Evolutionary conservation across 2,888 invertebrate genomes (phyloP), one percentile per base, ranked within the genome.

Genomic region (Reticulitermes lucifugus): DNA sequence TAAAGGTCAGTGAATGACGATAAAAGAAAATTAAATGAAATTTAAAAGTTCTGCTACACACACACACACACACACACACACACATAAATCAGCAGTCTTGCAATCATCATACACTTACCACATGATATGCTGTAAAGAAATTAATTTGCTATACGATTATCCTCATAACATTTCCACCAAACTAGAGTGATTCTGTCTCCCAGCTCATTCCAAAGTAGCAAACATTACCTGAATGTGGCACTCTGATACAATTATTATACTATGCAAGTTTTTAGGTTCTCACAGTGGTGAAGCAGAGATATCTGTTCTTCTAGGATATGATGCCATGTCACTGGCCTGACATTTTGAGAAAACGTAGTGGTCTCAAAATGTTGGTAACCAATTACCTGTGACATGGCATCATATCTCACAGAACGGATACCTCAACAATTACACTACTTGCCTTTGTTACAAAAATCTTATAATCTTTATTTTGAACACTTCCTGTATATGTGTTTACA

Each of bases 81-180:
- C 55, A 55, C 55, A 55, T 12, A 18, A 55, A 55, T 14, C 55
- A 65, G n/a, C 65, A 65, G n/a, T 65, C 14, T n/a, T 65, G 25
- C 10, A 25, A 65, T 25, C 25, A 41, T 41, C 25, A 35, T 41
- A 10, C 41, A 73, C 7, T 73, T 21, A 35, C n/a, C 71, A 35
- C 22, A 18, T 77, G 77, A 77, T 77, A 77, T 46, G 77, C 77
- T 77, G 46, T 77, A 77, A 25, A 77, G n/a, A 65, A 65, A 55
- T 55, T 55, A 55, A 55, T 55, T 55, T 55, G 14, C 55, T 55
- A 55, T 4, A 55, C 55, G 14, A 55, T 55, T 18, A 55, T 55
- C 55, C 55, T 55, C 5, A 18, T 55, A 9, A 55, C 9, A 55
- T 55, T 18, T 18, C 12, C 65, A 9, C n/a, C 9, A n/a, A 65